Conservation (phyloP, 1,140 invertebrate genomes). For the Cataglyphis hispanica region DNA sequence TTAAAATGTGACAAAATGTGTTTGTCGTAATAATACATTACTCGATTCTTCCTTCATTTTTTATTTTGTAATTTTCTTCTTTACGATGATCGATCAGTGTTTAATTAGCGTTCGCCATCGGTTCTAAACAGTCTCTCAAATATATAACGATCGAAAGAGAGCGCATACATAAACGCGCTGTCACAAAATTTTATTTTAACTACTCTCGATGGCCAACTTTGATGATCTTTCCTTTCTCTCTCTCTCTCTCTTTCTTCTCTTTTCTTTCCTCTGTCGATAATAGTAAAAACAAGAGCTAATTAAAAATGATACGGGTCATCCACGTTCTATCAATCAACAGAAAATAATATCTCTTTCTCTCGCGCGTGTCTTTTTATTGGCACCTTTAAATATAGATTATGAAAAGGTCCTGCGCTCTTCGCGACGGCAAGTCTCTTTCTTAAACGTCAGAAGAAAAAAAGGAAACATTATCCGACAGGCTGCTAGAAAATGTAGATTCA, state of each 20-base stretch:
- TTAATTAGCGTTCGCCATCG: conserved; percentile 42
- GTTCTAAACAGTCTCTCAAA: conserved; percentile 71
- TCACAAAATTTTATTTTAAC: conserved; percentile 23
- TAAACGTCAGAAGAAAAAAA: conserved; percentile 23
- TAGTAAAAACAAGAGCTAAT: conserved; percentile 14
- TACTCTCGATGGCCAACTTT: conserved; percentile 31
- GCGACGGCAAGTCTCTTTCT: background rate
- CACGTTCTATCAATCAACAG: background rate
- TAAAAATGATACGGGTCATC: conserved; percentile 8
- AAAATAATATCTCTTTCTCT: conserved; percentile 3
- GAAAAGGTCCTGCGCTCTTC: conserved; percentile 7
- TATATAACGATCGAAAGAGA: conserved; percentile 56
- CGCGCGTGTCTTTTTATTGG: background rate
- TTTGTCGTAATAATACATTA: conserved; percentile 66
- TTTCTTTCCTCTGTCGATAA: background rate
- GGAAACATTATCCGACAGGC: conserved; percentile 51
- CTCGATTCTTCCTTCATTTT: conserved; percentile 31
- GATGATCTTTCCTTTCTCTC: conserved; percentile 4
- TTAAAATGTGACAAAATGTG: conserved; percentile 71
- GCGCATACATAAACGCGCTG: conserved; percentile 21
- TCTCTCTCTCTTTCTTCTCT: background rate
- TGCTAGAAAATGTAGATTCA: conserved; percentile 50
- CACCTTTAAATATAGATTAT: conserved; percentile 26
- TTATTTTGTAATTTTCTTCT: conserved; percentile 1
- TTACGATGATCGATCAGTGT: conserved; percentile 54